These are phyloP conservation scores for Lasioglossum vierecki DNA, from an alignment of 2,888 invertebrate genomes.

Conservation along the genomic window DNA sequence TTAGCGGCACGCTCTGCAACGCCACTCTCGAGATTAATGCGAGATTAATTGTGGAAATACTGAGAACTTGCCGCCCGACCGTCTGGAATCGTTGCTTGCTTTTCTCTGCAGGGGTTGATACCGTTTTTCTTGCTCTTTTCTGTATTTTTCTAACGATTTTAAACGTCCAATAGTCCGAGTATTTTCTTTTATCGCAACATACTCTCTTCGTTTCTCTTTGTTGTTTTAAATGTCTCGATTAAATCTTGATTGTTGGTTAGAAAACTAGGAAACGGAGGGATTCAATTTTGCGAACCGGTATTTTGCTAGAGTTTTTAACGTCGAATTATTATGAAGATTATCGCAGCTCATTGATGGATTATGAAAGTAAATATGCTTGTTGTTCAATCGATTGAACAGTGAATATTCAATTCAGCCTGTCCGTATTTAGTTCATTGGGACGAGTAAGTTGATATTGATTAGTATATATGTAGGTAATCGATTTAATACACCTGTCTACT, in stretches of 20 bases:
- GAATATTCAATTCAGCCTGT: neutral
- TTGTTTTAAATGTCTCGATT: too few species aligned
- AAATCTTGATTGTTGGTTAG: too few species aligned
- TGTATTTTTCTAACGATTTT: neutral
- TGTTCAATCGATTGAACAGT: neutral
- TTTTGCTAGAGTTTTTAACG: neutral
- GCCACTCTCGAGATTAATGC: slow-evolving; percentile 9
- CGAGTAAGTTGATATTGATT: neutral
- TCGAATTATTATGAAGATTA: neutral
- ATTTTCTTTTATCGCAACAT: neutral
- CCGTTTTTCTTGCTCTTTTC: neutral
- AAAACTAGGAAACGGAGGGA: too few species aligned
- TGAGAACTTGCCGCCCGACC: neutral
- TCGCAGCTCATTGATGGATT: neutral
- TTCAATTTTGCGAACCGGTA: neutral
- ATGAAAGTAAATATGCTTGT: neutral
- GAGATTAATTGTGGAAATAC: slow-evolving; percentile 12
- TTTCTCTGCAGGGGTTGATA: neutral
- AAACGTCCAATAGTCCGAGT: neutral
- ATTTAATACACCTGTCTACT: neutral
- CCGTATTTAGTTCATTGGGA: neutral
- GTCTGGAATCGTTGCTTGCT: neutral
- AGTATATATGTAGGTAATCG: neutral
- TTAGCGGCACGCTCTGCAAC: slow-evolving; percentile 15
- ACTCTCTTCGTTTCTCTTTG: neutral